Base-by-base conservation (phyloP, 2,797 vertebrate genomes). In the Picus viridis region DNA sequence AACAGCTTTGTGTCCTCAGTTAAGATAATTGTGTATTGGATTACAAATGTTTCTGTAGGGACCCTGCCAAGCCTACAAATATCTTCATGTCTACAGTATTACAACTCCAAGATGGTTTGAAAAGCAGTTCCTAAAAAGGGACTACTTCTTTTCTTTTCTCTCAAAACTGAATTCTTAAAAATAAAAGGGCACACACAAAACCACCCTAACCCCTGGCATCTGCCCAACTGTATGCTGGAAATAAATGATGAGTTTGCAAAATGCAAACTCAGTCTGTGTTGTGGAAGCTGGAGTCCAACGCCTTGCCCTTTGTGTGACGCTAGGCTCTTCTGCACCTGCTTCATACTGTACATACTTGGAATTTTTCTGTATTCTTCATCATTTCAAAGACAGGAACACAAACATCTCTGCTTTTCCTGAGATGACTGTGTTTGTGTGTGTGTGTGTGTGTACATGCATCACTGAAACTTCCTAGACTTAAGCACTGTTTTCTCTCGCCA, bases 401-500 rank as follows among this genome's bases (percentile, higher is more conserved):
- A 97, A 97, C 95, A 96, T 70, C 86, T 83, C 90, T 57, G 71
- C 77, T 95, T 97, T 97, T 96, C 92, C 92, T 81, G 94, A 94
- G 70, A 74, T 85, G 92, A 83, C 89, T 67, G 67, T 41, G 41
- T 36, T 6, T 12, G 11, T 51, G 49, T 51, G 22, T 12, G 47
- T 49, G 45, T 73, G 17, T 77, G 80, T 57, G 36, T 81, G 58
- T 67, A 2, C 30, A 59, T 72, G 91, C 94, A 91, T 79, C 75
- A 82, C 47, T 84, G 83, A 94, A 92, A 96, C 96, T 96, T 98
- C 97, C 97, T 97, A 97, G 94, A 97, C 96, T 90, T 75, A 36
- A 71, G 29, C 4, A 72, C 87, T 97, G 92, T 97, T 97, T 96
- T 97, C 96, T 95, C 95, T 70, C 97, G 97, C 97, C 97, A 98